Evolutionary conservation across 2,113 vertebrate species (phyloP).

Genomic region (Chionodraco myersi): DNA sequence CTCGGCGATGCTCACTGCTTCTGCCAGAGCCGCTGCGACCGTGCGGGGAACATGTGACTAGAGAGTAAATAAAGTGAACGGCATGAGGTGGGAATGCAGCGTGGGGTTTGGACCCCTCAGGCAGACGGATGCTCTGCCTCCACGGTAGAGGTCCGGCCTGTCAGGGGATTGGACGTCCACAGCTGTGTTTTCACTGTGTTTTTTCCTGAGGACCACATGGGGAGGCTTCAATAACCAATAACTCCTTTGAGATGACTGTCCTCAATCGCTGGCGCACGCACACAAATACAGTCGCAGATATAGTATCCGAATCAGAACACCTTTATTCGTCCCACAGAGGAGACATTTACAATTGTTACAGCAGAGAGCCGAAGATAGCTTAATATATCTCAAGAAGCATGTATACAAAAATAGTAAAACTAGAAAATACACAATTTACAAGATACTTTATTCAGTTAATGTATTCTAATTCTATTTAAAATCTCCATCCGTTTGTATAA

Average conservation of each 20-base stretch:
- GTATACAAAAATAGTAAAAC: too few species aligned
- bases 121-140: constrained; percentile 60
- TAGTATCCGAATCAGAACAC: too few species aligned
- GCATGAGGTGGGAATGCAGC: constrained; percentile 59
- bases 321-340: too few species aligned
- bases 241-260: constrained; percentile 9
- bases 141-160: constrained; percentile 46
- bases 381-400: too few species aligned
- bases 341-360: too few species aligned
- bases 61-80: constrained; percentile 70
- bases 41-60: constrained; percentile 60
- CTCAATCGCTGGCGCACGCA: background rate
- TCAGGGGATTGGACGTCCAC: constrained; percentile 59
- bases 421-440: too few species aligned
- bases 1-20: constrained; percentile 55
- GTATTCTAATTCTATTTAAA: too few species aligned
- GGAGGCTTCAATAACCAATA: constrained; percentile 55
- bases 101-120: constrained; percentile 55
- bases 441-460: too few species aligned
- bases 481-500: too few species aligned
- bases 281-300: background rate
- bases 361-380: too few species aligned
- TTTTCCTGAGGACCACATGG: constrained; percentile 69
- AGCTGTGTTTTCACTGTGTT: constrained; percentile 83
- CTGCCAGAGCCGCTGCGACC: constrained; percentile 51